Percentiles rank a stretch among this genome's conserved stretches.
phyloP scores from a whole-genome alignment of 2,888 invertebrate species.

The Eupithecia subfuscata region DNA sequence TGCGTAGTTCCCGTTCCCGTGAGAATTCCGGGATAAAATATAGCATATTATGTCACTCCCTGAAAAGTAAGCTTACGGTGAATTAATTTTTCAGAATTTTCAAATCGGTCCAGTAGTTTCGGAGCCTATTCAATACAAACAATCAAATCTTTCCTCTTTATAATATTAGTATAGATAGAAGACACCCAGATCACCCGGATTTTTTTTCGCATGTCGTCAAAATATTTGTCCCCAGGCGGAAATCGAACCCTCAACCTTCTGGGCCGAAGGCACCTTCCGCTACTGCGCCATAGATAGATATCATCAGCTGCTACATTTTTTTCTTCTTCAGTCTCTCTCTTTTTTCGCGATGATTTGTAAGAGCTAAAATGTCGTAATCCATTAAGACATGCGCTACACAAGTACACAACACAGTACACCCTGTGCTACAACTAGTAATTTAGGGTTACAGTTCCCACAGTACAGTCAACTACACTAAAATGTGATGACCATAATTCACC shows the following conservation, averaged over 20 bases:
- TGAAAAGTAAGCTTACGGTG: too few species aligned
- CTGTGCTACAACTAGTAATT: too few species aligned
- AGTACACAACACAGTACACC: too few species aligned
- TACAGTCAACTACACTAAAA: background rate
- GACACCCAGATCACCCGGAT: background rate
- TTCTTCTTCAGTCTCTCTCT: background rate
- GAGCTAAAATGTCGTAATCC: background rate
- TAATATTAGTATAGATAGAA: too few species aligned
- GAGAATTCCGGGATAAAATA: too few species aligned
- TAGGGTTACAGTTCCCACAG: background rate
- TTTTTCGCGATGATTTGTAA: background rate
- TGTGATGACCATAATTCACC: background rate
- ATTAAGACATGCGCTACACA: too few species aligned
- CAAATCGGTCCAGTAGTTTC: too few species aligned
- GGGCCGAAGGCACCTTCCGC: background rate
- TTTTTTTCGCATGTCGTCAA: background rate
- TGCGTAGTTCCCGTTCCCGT: too few species aligned
- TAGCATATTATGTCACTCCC: too few species aligned
- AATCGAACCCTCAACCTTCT: background rate
- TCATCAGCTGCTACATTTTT: background rate
- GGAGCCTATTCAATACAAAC: too few species aligned
- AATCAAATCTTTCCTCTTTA: too few species aligned
- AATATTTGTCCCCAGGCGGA: background rate
- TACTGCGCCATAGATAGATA: background rate
- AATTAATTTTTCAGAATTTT: too few species aligned